Evolutionary conservation across 2,113 vertebrate species (phyloP), one percentile per base, ranked within the genome.

Genomic region (Semicossyphus pulcher): DNA sequence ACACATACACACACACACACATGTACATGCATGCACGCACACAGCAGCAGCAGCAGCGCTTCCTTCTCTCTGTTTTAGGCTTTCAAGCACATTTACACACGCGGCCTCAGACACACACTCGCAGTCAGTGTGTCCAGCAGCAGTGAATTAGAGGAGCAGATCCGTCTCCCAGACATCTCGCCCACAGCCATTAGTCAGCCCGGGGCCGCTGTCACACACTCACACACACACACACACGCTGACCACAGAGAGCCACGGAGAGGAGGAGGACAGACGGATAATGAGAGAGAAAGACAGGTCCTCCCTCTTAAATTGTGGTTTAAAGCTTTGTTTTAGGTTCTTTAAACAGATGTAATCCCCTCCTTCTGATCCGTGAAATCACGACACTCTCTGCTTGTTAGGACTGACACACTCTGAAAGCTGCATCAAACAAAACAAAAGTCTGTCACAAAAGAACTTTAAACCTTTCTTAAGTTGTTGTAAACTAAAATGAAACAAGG

Each of bases 161-260:
- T 81, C 73, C 67, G 16, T 72, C 63, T 73, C 81, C 78, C 41
- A 58, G 83, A 88, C 83, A 86, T 80, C 77, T 88, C 62, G 76
- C 87, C 85, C 76, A 80, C 58, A 86, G 84, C 82, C 78, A 85
- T 88, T 80, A 87, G 78, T 86, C 81, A 62, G 85, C 85, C 86
- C 20, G 53, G 59, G 76, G 78, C 80, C 84, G 78, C 78, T 80
- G 82, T 88, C 80, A 85, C 83, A n/a, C n/a, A n/a, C n/a, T n/a
- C n/a, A n/a, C n/a, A n/a, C n/a, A 83, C 58, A 44, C 41, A 44
- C 74, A 83, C 58, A 44, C 41, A 44, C 74, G 72, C 67, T 84
- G 83, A 86, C 78, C 83, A 88, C 81, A 76, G 48, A 73, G 69
- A 76, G 44, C 62, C 20, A 48, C 53, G 32, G 75, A 65, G 67